These are phyloP conservation scores for Ophiodon elongatus DNA, from an alignment of 2,113 vertebrate genomes.

Conservation along the genomic window DNA sequence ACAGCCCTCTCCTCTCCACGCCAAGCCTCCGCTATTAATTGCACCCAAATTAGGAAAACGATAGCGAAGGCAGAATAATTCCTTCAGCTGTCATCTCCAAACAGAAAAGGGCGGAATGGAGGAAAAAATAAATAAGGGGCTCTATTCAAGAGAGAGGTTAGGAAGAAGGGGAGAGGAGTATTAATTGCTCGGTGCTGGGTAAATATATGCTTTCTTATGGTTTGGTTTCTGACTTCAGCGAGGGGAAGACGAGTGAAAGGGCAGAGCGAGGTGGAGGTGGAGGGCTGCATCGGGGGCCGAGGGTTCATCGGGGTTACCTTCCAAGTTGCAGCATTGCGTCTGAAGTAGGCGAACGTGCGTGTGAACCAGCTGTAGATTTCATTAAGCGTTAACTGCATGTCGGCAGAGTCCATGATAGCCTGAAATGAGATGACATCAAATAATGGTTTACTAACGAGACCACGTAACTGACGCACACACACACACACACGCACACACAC, in stretches of 20 bases:
- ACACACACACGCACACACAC: constrained; percentile 78
- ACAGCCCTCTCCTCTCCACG: constrained; percentile 95
- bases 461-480: constrained; percentile 80
- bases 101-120: constrained; percentile 61
- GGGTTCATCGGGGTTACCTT: constrained; percentile 89
- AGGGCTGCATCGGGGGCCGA: background rate
- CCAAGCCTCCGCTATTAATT: constrained; percentile 98
- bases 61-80: constrained; percentile 99
- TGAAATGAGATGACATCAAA: constrained; percentile 97
- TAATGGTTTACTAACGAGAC: constrained; percentile 91
- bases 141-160: constrained; percentile 88
- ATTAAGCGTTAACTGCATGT: constrained; percentile 99
- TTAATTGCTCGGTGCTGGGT: constrained; percentile 91
- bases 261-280: constrained; percentile 3
- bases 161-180: constrained; percentile 86
- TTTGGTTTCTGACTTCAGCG: constrained; percentile 22
- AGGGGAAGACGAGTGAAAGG: constrained; percentile 32
- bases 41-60: constrained; percentile 98
- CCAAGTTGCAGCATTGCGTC: constrained; percentile 99
- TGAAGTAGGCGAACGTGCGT: constrained; percentile 99
- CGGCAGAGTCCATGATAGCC: constrained; percentile 99
- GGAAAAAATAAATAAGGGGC: constrained; percentile 86
- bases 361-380: constrained; percentile 99
- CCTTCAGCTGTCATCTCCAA: constrained; percentile 97
- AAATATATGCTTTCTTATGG: constrained; percentile 89